Conservation (phyloP, 2,888 invertebrate species). For the Idaea straminata region DNA sequence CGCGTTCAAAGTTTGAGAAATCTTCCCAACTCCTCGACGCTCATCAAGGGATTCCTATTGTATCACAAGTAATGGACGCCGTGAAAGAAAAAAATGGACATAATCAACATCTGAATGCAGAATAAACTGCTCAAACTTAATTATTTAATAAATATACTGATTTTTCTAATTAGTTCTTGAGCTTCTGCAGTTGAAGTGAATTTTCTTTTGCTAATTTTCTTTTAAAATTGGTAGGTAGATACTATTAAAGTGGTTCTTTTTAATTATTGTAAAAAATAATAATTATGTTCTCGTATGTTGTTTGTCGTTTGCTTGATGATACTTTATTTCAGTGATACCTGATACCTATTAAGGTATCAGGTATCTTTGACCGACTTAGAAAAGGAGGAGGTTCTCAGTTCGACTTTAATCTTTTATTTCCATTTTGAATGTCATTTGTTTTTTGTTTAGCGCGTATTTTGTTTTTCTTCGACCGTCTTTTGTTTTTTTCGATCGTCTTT, state of each 20-base stretch:
- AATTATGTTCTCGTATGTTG: too few species aligned
- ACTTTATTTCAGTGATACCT: too few species aligned
- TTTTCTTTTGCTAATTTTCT: not conserved
- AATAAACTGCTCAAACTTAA: constrained; percentile 28
- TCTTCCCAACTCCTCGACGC: constrained; percentile 26
- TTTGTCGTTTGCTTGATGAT: too few species aligned
- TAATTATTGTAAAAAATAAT: too few species aligned
- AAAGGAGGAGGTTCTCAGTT: too few species aligned
- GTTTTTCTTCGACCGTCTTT: too few species aligned
- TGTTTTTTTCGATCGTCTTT: too few species aligned
- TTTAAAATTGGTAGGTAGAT: not conserved
- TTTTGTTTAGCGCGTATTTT: too few species aligned
- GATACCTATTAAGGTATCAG: too few species aligned
- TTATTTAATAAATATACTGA: constrained; percentile 30
- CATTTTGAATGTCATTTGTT: too few species aligned
- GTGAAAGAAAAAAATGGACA: constrained; percentile 51
- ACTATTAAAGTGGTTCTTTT: not conserved
- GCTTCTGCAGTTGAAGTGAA: not conserved
- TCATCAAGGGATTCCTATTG: constrained; percentile 71
- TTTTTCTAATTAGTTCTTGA: not conserved
- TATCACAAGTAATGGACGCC: constrained; percentile 56
- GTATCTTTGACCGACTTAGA: too few species aligned
- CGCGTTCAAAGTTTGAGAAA: constrained; percentile 33
- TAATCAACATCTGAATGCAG: constrained; percentile 36
- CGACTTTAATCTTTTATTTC: too few species aligned